Evolutionary conservation across 1,140 invertebrate genomes (phyloP), one percentile per base, ranked within the genome.

Genomic region (Drosophila carrolli): DNA sequence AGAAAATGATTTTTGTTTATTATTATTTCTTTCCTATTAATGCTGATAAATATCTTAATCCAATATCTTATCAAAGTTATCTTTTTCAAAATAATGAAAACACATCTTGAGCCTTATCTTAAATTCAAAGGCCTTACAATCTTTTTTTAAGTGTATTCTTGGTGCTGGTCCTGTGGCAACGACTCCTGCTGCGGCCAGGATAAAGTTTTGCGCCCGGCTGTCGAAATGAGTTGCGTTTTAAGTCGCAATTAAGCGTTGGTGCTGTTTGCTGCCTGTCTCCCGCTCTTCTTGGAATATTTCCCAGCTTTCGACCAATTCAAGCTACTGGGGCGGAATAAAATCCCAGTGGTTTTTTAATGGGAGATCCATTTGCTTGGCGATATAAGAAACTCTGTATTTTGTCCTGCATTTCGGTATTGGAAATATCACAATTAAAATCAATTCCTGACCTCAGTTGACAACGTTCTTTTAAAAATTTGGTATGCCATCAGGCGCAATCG

Each of bases 201-300:
- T 77, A 77, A 70, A 77, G 57, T 77, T 77, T 77, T 44, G 50
- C 62, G 29, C 54, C n/a, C 35, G 61, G 40, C 61, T 54, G 62
- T 76, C 73, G 62, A 79, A 89, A 80, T 70, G 84, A 77, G 79
- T 83, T 88, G 71, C 79, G 60, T 89, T 89, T 89, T 77, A 88
- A 83, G 83, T 83, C 78, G 72, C 79, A 88, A 88, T 88, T 88
- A 88, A 83, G 57, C 58, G 62, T 70, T 59, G 48, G 50, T 47
- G 75, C 58, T 72, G 65, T 61, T 68, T 68, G 72, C 61, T 54
- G 58, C 43, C 40, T 48, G 57, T 62, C 56, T 35, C 14, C 54
- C n/a, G 29, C 38, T 40, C 13, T 37, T 71, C 66, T 40, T 7
- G 10, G 19, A 63, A 29, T 41, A 41, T 53, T 43, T 32, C 13